phyloP scores from a whole-genome alignment of 2,113 vertebrate genomes.

The Gasterosteus nipponicus region DNA sequence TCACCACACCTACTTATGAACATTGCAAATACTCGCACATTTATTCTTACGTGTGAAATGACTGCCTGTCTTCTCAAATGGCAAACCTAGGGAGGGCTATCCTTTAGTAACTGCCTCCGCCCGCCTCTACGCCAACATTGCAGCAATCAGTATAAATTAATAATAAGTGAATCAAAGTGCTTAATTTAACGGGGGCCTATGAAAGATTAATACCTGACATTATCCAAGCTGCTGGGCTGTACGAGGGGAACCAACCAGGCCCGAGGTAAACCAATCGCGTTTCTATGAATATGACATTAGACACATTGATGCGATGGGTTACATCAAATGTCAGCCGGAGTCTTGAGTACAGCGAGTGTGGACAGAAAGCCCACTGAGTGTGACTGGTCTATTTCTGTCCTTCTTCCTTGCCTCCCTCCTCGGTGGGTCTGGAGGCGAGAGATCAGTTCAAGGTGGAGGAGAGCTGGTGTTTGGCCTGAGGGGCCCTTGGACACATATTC shows the following conservation, averaged over 20 bases:
- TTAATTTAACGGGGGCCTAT: slow-evolving; percentile 76
- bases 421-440: slow-evolving; percentile 63
- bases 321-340: slow-evolving; percentile 66
- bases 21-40: slow-evolving; percentile 2
- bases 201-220: slow-evolving; percentile 82
- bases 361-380: slow-evolving; percentile 65
- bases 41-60: slow-evolving; percentile 41
- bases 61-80: slow-evolving; percentile 58
- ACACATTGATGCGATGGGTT: slow-evolving; percentile 67
- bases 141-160: slow-evolving; percentile 78
- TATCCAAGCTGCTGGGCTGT: slow-evolving; percentile 74
- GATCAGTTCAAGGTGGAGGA: slow-evolving; percentile 77
- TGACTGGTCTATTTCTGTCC: slow-evolving; percentile 76
- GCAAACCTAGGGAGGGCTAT: slow-evolving; percentile 53
- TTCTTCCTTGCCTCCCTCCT: slow-evolving; percentile 6
- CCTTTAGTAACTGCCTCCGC: slow-evolving; percentile 54
- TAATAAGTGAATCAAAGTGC: slow-evolving; percentile 80
- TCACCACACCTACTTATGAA: neutral
- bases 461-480: slow-evolving; percentile 82
- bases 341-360: slow-evolving; percentile 56
- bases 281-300: slow-evolving; percentile 78
- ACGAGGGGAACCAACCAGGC: slow-evolving; percentile 66
- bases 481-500: slow-evolving; percentile 77
- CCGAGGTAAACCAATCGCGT: slow-evolving; percentile 72
- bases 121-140: slow-evolving; percentile 65